These are phyloP conservation scores for Galeopterus variegatus DNA, from an alignment of 2,113 vertebrate species.

Conservation along the genomic window DNA sequence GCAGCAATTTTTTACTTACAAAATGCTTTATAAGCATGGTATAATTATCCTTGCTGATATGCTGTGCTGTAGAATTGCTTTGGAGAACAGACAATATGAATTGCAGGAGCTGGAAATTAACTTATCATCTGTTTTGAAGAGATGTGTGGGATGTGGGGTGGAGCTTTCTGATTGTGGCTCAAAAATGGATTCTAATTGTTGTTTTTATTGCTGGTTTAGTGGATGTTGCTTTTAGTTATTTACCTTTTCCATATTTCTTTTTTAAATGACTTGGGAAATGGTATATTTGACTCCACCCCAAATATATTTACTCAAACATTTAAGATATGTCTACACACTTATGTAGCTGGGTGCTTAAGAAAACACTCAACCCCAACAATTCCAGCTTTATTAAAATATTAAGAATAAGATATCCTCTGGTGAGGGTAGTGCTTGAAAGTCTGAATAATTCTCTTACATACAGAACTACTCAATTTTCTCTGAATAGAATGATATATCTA, in stretches of 20 bases:
- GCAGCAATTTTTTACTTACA: slow-evolving; percentile 47
- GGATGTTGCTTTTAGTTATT: background rate
- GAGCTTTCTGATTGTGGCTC: slow-evolving; percentile 43
- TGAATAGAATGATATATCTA: background rate
- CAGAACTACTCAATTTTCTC: background rate
- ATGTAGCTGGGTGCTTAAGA: background rate
- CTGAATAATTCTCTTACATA: background rate
- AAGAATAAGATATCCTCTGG: background rate
- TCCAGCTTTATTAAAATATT: background rate
- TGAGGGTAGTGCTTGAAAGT: background rate
- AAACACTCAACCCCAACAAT: background rate
- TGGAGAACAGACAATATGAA: slow-evolving; percentile 60
- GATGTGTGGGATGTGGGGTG: background rate
- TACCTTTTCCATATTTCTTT: slow-evolving; percentile 30
- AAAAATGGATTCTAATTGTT: slow-evolving; percentile 69
- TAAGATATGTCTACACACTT: background rate
- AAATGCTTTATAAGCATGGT: slow-evolving; percentile 67
- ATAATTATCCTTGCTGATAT: slow-evolving; percentile 57
- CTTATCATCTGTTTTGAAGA: slow-evolving; percentile 70
- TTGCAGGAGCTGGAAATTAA: slow-evolving; percentile 50
- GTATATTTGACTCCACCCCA: slow-evolving; percentile 41
- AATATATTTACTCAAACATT: slow-evolving; percentile 48
- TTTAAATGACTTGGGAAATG: slow-evolving; percentile 31
- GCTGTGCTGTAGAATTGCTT: slow-evolving; percentile 61
- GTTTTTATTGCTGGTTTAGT: slow-evolving; percentile 66